A percentile compares a stretch with the other conserved stretches of the same genome.
These are phyloP conservation scores for Abrostola tripartita DNA, from an alignment of 2,888 invertebrate genomes.

Conservation along the genomic window DNA sequence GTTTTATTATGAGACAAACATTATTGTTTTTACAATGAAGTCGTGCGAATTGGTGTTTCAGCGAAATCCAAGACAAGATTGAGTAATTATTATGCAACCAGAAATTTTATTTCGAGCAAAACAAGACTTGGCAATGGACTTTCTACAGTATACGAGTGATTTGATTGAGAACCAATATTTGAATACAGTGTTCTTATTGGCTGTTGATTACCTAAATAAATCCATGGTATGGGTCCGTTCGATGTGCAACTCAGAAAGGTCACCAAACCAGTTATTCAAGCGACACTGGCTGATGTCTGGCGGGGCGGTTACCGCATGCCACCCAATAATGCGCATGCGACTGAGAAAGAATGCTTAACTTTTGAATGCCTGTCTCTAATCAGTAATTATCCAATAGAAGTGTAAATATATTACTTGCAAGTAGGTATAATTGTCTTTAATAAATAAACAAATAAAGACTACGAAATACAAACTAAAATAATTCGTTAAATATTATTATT, in stretches of 20 bases:
- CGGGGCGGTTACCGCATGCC: conserved; percentile 49
- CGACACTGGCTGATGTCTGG: conserved; percentile 68
- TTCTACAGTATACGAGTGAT: neutral
- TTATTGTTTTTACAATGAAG: neutral
- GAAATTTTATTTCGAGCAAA: conserved; percentile 7
- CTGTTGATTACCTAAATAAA: conserved; percentile 60
- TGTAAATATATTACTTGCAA: neutral
- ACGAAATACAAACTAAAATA: too few species aligned
- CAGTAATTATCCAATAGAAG: neutral
- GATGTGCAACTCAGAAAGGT: conserved; percentile 79
- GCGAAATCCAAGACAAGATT: conserved; percentile 13
- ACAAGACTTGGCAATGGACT: neutral
- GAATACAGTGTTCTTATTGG: conserved; percentile 28
- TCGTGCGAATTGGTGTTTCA: conserved; percentile 9
- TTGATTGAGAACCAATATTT: conserved; percentile 29
- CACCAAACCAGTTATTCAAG: conserved; percentile 83
- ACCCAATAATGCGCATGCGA: conserved; percentile 52
- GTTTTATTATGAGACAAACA: conserved; percentile 12
- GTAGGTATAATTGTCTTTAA: too few species aligned
- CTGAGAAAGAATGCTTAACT: conserved; percentile 19
- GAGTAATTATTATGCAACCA: conserved; percentile 5
- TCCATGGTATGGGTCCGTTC: conserved; percentile 64
- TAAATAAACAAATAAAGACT: too few species aligned
- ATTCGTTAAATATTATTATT: too few species aligned
- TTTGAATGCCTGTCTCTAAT: conserved; percentile 9